Percentiles rank a stretch among this genome's conserved stretches.
Conservation (phyloP, 2,888 invertebrate genomes). For the Acrocera orbiculus region DNA sequence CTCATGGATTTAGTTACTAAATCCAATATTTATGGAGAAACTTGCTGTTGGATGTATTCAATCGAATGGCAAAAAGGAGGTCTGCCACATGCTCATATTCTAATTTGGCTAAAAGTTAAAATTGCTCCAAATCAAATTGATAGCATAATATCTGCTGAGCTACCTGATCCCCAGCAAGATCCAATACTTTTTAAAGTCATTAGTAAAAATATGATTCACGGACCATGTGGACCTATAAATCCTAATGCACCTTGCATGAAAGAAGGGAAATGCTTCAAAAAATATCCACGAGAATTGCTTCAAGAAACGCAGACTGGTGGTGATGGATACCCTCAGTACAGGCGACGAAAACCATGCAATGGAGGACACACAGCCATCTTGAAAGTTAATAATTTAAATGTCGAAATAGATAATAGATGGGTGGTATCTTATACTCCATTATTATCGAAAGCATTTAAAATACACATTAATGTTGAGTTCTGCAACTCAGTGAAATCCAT, state of each 20-base stretch:
- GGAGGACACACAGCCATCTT: conserved; percentile 13
- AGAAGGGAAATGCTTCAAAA: conserved; percentile 23
- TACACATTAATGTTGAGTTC: conserved; percentile 24
- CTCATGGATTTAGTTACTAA: conserved; percentile 4
- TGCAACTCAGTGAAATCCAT: conserved; percentile 16
- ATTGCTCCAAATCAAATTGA: conserved; percentile 19
- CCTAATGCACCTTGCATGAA: conserved; percentile 19
- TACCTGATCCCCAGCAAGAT: conserved; percentile 12
- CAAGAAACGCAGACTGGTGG: conserved; percentile 19
- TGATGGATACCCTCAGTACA: conserved; percentile 23
- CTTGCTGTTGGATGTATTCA: conserved; percentile 16
- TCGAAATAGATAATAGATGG: conserved; percentile 16
- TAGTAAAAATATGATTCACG: conserved; percentile 23
- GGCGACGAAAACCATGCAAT: conserved; percentile 12
- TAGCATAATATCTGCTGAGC: conserved; percentile 16
- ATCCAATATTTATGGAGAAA: conserved; percentile 4
- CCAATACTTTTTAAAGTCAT: conserved; percentile 15
- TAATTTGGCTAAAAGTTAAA: conserved; percentile 20
- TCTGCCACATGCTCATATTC: conserved; percentile 19
- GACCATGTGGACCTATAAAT: conserved; percentile 19
- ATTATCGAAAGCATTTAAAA: conserved; percentile 15
- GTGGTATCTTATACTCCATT: conserved; percentile 20
- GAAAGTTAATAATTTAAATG: conserved; percentile 10
- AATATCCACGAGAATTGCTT: conserved; percentile 15
- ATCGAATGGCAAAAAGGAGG: conserved; percentile 22